These are phyloP conservation scores for Tragopan temminckii DNA, from an alignment of 2,797 vertebrate genomes.

Conservation along the genomic window DNA sequence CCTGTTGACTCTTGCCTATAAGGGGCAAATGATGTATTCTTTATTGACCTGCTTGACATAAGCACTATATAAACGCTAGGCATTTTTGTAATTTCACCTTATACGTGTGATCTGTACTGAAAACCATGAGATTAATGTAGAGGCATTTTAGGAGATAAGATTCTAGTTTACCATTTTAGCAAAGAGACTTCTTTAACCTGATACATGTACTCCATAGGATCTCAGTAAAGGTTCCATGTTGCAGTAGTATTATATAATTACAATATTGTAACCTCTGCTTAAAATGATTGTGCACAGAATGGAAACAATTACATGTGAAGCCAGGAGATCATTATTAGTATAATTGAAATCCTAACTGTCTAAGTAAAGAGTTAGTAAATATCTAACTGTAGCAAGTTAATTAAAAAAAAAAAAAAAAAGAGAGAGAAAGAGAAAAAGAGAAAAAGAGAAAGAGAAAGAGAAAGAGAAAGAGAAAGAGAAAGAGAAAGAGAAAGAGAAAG, in stretches of 20 bases:
- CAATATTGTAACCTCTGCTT: neutral
- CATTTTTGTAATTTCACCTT: neutral
- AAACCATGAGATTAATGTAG: neutral
- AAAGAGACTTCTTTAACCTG: neutral
- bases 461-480: neutral
- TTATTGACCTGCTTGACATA: neutral
- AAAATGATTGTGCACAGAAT: neutral
- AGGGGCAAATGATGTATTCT: neutral
- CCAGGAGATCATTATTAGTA: neutral
- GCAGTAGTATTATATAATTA: neutral
- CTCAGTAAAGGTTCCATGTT: neutral
- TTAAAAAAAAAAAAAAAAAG: too few species aligned
- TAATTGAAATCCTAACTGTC: neutral
- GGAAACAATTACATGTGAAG: accelerated
- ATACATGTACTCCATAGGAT: neutral
- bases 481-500: too few species aligned
- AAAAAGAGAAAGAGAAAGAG: neutral
- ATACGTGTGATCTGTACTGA: neutral
- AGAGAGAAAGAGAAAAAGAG: too few species aligned
- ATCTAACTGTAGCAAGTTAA: neutral
- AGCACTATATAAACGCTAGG: neutral
- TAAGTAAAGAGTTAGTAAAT: neutral
- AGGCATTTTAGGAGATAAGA: neutral
- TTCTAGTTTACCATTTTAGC: neutral
- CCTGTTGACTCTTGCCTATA: neutral